Evolutionary conservation across 1,140 invertebrate species (phyloP), one percentile per base, ranked within the genome.

Genomic region (Sipha flava): DNA sequence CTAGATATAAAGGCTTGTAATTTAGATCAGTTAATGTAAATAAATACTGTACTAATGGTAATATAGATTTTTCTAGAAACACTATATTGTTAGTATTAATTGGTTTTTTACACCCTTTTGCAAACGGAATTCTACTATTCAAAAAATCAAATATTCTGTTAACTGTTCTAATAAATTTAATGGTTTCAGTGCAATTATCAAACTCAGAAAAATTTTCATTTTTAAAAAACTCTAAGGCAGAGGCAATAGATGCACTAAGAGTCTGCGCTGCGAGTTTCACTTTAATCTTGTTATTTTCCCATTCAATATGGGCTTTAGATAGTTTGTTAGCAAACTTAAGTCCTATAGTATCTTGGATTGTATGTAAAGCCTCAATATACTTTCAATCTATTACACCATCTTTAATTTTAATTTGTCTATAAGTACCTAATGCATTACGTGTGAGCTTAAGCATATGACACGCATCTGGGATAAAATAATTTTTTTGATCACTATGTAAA

Each of bases 1-100:
- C 31, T 40, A 37, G 16, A 40, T 68, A 68, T 14, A 68, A 45
- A 21, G 21, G 64, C 18, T 68, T 68, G 21, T 45, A 12, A 40
- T 68, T 68, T 68, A 40, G 64, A 68, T 68, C 64, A 68, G 64
- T 68, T 68, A 68, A 3, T 21, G 64, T 40, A 6, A 68, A 68
- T 21, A 68, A 68, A 68, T 68, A 68, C 18, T 68, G 5, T 21
- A 45, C 10, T 37, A 68, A 68, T 68, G 31, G 64, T 68, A 40
- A 40, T 23, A 68, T 68, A 68, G 34, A 40, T 68, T 45, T 68
- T n/a, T 37, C 64, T 14, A 68, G 34, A 68, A n/a, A 40, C 7
- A 34, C 64, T 40, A 68, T 68, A 9, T 68, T 7, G 7, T 68
- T 26, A 16, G 40, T n/a, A 68, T 68, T 37, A 21, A 68, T 40